A percentile compares a stretch with the other conserved stretches of the same genome.
Conservation (phyloP, 2,797 vertebrate species). For the Megalops cyprinoides region DNA sequence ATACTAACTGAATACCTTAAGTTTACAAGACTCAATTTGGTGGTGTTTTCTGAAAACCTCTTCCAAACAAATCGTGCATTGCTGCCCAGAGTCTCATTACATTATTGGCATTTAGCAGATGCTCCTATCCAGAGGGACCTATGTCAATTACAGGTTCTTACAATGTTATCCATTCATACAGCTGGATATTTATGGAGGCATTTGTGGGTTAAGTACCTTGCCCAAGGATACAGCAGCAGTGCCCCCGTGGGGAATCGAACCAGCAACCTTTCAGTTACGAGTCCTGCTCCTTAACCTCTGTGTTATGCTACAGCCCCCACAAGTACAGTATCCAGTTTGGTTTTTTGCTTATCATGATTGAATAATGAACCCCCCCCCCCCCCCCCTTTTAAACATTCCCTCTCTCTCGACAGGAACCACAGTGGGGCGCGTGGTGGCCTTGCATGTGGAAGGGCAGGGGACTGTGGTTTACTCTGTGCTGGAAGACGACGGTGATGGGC, state of each 20-base stretch:
- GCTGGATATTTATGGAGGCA: too few species aligned
- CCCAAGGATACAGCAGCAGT: too few species aligned
- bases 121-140: too few species aligned
- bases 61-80: neutral
- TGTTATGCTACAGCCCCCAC: too few species aligned
- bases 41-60: neutral
- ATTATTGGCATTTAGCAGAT: too few species aligned
- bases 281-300: too few species aligned
- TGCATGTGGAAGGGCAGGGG: slow-evolving; percentile 48
- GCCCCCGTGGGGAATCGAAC: too few species aligned
- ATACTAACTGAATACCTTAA: neutral
- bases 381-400: slow-evolving; percentile 43
- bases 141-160: too few species aligned
- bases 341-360: neutral
- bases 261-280: too few species aligned
- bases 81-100: too few species aligned
- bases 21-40: neutral
- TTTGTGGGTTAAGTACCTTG: too few species aligned
- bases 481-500: slow-evolving; percentile 74
- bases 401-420: slow-evolving; percentile 69
- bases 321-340: neutral
- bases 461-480: slow-evolving; percentile 66
- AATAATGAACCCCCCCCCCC: neutral
- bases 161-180: too few species aligned
- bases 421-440: slow-evolving; percentile 67